Percentiles rank a stretch among this genome's conserved stretches.
These are phyloP conservation scores for Gadopsis bispinosus DNA, from an alignment of 2,797 vertebrate species.

Conservation along the genomic window DNA sequence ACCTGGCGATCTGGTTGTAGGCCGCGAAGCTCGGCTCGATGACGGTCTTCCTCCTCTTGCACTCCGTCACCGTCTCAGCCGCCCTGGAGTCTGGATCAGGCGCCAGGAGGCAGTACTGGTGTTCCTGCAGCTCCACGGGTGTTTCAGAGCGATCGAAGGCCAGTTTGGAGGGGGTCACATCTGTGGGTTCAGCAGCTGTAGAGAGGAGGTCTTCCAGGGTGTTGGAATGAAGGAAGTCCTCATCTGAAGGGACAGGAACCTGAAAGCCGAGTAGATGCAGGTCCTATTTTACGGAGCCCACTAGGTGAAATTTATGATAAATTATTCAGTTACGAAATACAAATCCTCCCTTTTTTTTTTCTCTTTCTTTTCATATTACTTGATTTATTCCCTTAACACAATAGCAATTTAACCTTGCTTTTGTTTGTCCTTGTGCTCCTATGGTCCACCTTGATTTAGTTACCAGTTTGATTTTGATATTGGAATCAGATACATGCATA, in stretches of 20 bases:
- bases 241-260: conserved; percentile 42
- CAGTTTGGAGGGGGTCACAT: not conserved
- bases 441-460: not conserved
- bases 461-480: not conserved
- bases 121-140: conserved; percentile 51
- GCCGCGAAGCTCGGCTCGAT: conserved; percentile 49
- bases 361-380: not conserved
- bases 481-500: not conserved
- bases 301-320: too few relatives aligned
- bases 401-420: not conserved
- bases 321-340: too few relatives aligned
- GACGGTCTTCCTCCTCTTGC: conserved; percentile 18
- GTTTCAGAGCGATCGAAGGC: not conserved
- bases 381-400: not conserved
- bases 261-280: conserved; percentile 14
- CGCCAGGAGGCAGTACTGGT: conserved; percentile 67
- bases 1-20: conserved; percentile 71
- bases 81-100: conserved; percentile 34
- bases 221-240: conserved; percentile 45
- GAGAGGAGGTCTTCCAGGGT: conserved; percentile 56
- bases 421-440: not conserved
- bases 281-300: not conserved
- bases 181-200: not conserved
- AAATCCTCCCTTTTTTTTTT: too few relatives aligned
- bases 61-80: not conserved